Evolutionary conservation across 2,888 invertebrate species (phyloP).

Genomic region (Mimas tiliae): DNA sequence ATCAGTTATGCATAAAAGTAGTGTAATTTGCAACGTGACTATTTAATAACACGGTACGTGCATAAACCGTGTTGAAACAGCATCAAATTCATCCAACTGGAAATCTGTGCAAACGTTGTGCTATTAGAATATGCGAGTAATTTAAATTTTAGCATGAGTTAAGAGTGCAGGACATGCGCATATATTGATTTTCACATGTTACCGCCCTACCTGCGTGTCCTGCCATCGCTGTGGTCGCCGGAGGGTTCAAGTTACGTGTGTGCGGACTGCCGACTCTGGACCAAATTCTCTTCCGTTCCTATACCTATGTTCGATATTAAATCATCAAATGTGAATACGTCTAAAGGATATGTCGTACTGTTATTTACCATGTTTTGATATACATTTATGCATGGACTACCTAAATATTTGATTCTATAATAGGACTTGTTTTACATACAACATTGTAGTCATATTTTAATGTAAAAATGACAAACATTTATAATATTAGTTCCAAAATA

Average conservation of each 20-base stretch:
- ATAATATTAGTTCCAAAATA: constrained; percentile 9
- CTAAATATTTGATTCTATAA: not conserved
- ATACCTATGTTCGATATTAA: constrained; percentile 7
- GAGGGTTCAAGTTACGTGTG: constrained; percentile 29
- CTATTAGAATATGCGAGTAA: constrained; percentile 6
- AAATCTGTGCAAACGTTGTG: constrained; percentile 9
- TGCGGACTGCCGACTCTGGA: constrained; percentile 24
- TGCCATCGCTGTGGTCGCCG: constrained; percentile 29
- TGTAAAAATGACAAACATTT: constrained; percentile 11
- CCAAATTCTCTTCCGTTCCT: constrained; percentile 31
- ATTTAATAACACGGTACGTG: constrained; percentile 8
- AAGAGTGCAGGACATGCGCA: constrained; percentile 29
- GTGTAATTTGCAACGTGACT: constrained; percentile 12
- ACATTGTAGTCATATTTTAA: constrained; percentile 27
- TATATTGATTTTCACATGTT: constrained; percentile 52
- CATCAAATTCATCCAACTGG: not conserved
- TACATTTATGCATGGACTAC: not conserved
- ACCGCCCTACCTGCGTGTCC: constrained; percentile 35
- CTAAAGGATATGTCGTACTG: constrained; percentile 9
- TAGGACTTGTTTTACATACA: not conserved
- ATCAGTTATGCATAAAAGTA: not conserved
- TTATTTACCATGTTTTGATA: not conserved
- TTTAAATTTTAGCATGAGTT: constrained; percentile 10
- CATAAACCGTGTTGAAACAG: not conserved
- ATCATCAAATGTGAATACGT: not conserved